Evolutionary conservation across 1,140 invertebrate genomes (phyloP).

Genomic region (Drosophila rhopaloa): DNA sequence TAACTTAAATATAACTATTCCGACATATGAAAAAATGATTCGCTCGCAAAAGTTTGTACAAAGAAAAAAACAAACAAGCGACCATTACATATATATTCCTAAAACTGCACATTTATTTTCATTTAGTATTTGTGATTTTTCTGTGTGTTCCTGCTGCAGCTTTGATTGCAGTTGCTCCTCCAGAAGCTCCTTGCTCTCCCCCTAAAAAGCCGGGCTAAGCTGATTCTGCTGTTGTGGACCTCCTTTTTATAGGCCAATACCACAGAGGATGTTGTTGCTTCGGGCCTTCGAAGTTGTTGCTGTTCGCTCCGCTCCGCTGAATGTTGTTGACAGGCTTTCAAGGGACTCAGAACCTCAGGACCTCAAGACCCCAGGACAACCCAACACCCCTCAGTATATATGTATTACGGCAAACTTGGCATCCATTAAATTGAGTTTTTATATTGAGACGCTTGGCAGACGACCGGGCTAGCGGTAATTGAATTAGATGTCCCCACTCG

Average conservation of each 20-base stretch:
- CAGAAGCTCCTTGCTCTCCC: constrained; percentile 3
- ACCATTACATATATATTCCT: too few species aligned
- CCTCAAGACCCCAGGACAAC: constrained; percentile 24
- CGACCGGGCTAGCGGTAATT: constrained; percentile 58
- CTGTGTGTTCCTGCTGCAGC: background rate
- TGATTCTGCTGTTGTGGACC: constrained; percentile 1
- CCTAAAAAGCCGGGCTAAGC: constrained; percentile 16
- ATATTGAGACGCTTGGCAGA: constrained; percentile 62
- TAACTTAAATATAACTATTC: background rate
- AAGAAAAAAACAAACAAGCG: too few species aligned
- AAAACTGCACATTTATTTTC: too few species aligned
- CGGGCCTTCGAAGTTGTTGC: constrained; percentile 1
- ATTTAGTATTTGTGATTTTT: background rate
- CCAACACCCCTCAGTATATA: background rate
- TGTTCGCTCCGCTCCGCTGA: constrained; percentile 35
- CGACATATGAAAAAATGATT: background rate
- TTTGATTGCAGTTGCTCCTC: constrained; percentile 10
- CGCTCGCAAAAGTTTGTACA: too few species aligned
- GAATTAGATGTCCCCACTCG: constrained; percentile 56
- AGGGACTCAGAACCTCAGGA: constrained; percentile 17
- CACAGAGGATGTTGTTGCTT: constrained; percentile 7
- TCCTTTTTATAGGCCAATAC: constrained; percentile 28
- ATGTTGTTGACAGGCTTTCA: constrained; percentile 68
- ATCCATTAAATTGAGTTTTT: constrained; percentile 76
- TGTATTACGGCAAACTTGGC: constrained; percentile 44